These are phyloP conservation scores for Pterocles gutturalis DNA, from an alignment of 2,113 vertebrate species.

Conservation along the genomic window DNA sequence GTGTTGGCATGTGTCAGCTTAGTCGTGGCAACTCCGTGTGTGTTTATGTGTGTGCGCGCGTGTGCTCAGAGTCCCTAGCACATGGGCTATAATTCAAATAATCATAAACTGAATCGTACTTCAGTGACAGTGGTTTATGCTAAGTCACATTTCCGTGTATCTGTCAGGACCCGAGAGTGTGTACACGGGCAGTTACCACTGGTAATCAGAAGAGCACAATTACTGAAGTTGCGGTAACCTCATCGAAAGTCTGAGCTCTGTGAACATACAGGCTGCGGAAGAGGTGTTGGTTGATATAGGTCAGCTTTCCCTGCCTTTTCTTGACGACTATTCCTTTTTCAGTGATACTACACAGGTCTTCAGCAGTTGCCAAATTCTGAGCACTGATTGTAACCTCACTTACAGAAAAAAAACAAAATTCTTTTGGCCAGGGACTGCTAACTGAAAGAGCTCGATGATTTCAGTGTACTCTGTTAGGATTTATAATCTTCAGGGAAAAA, in stretches of 20 bases:
- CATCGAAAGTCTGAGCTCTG: not conserved
- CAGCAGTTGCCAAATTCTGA: slow-evolving; percentile 15
- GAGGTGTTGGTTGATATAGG: not conserved
- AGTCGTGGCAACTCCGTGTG: fast-evolving
- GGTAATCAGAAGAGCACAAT: not conserved
- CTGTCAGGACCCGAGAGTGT: not conserved
- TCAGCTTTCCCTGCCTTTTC: slow-evolving; percentile 5
- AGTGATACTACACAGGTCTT: slow-evolving; percentile 13
- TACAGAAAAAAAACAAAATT: not conserved
- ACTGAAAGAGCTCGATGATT: not conserved
- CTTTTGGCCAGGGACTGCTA: not conserved
- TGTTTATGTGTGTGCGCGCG: too few relatives aligned
- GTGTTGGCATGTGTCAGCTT: not conserved
- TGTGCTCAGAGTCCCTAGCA: not conserved
- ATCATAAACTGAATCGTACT: not conserved
- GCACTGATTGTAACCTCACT: not conserved
- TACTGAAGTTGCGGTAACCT: not conserved
- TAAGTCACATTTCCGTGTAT: not conserved
- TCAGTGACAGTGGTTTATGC: not conserved
- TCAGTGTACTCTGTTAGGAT: not conserved
- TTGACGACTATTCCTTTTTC: not conserved
- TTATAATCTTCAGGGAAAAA: slow-evolving; percentile 20
- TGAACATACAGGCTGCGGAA: not conserved
- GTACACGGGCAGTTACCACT: not conserved
- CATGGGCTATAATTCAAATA: not conserved